Percentiles rank a stretch among this genome's conserved stretches.
phyloP scores from a whole-genome alignment of 2,797 vertebrate species.

The Prionace glauca region DNA sequence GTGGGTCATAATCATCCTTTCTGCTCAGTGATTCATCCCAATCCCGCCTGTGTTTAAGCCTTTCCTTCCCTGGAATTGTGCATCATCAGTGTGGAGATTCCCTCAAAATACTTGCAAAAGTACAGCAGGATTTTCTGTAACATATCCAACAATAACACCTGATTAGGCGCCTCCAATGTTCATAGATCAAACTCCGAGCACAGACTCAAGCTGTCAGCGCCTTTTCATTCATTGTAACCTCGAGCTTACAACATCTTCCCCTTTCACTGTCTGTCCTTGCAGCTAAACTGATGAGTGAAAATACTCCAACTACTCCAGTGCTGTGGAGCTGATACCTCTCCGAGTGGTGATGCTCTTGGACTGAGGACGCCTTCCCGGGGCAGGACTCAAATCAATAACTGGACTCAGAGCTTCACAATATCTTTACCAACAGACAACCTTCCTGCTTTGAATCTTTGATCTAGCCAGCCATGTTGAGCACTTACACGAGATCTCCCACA shows the following conservation, averaged over 20 bases:
- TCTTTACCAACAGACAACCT: too few relatives aligned
- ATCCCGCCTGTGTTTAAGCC: too few relatives aligned
- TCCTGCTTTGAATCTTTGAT: too few relatives aligned
- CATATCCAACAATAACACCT: conserved; percentile 22
- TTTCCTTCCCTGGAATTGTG: background rate
- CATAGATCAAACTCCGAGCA: conserved; percentile 3
- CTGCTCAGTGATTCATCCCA: too few relatives aligned
- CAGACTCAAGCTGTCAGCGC: background rate
- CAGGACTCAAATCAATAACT: background rate
- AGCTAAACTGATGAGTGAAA: background rate
- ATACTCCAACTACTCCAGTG: background rate
- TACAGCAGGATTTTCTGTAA: conserved; percentile 21
- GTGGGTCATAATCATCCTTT: too few relatives aligned
- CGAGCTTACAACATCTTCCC: background rate
- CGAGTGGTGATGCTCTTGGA: background rate
- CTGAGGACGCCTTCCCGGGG: background rate
- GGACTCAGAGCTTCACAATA: background rate
- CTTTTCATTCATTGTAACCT: background rate
- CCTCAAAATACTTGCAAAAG: background rate
- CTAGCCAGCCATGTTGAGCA: background rate
- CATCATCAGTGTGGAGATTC: background rate
- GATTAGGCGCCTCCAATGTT: background rate
- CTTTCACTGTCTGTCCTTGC: background rate
- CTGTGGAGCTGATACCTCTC: background rate
- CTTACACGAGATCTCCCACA: background rate